Evolutionary conservation across 2,888 invertebrate species (phyloP).

Genomic region (Lottia gigantea): DNA sequence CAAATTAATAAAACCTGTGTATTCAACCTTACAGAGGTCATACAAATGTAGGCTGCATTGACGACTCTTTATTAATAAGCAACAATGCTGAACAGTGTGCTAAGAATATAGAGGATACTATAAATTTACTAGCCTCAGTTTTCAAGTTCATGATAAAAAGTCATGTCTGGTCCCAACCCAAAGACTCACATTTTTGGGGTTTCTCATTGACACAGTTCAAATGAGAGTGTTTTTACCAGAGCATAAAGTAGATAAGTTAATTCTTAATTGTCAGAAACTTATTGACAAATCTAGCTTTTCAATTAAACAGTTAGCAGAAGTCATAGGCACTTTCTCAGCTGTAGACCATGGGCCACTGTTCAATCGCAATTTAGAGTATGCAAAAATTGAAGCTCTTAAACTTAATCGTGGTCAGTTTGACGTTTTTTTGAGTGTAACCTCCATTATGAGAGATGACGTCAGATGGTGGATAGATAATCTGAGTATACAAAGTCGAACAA

Average conservation of each 20-base stretch:
- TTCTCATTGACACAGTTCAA: slow-evolving; percentile 13
- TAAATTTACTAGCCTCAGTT: background rate
- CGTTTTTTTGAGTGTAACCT: background rate
- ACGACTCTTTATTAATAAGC: background rate
- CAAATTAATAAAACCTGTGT: slow-evolving; percentile 20
- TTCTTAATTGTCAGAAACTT: background rate
- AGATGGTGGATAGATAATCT: slow-evolving; percentile 14
- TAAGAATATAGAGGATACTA: background rate
- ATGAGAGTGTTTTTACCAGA: slow-evolving; percentile 14
- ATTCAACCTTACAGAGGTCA: background rate
- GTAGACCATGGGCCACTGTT: background rate
- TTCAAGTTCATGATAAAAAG: slow-evolving; percentile 11
- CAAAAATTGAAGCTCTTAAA: slow-evolving; percentile 10
- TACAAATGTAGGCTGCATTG: background rate
- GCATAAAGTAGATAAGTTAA: background rate
- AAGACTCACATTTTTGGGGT: slow-evolving; percentile 4
- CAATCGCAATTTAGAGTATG: slow-evolving; percentile 1
- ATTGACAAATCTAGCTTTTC: background rate
- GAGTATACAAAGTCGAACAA: background rate
- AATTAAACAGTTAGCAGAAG: background rate
- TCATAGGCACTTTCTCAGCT: slow-evolving; percentile 2
- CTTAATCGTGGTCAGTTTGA: slow-evolving; percentile 2
- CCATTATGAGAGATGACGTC: background rate
- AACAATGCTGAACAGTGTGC: background rate
- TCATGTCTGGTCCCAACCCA: background rate